Evolutionary conservation across 2,888 invertebrate genomes (phyloP), one percentile per base, ranked within the genome.

Genomic region (Eretmocerus hayati): DNA sequence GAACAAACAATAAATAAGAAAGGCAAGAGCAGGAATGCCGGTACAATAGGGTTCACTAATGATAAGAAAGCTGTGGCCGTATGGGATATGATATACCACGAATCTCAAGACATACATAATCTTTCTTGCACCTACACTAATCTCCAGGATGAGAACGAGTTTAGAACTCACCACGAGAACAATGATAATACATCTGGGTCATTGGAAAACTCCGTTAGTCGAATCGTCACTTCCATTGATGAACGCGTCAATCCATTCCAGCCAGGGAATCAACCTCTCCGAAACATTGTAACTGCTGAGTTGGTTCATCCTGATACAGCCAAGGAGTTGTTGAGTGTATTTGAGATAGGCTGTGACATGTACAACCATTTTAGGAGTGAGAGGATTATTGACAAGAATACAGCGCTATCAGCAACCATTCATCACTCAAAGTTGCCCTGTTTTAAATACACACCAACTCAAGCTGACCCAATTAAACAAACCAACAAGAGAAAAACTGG

Each of bases 1-100:
- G 54, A 54, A 42, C 48, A 45, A 32, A 21, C 20, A 8, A 42
- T 42, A 8, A 42, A 42, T 33, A 21, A 33, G 2, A 5, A 11
- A 8, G 22, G 42, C 15, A 47, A 37, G n/a, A 26, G 33, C 11
- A 38, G 5, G 16, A n/a, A n/a, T n/a, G n/a, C 22, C 4, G 45
- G 50, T 9, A 26, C 50, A 16, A 53, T 47, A 44, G 50, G 50
- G 26, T 20, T 11, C 16, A 43, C 50, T n/a, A 20, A 30, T 19
- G 33, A 36, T 18, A 36, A 32, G 33, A 39, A 46, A 31, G 33
- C 45, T 11, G 39, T 39, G 1, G 38, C 45, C 23, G 15, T 19
- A 43, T 43, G 43, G 36, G 26, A 32, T 36, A 2, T 43, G 4
- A 43, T 26, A 9, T 20, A 36, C 30, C 43, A 43, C 15, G 43